Conservation (phyloP, 2,113 vertebrate genomes). For the Girardinichthys multiradiatus region DNA sequence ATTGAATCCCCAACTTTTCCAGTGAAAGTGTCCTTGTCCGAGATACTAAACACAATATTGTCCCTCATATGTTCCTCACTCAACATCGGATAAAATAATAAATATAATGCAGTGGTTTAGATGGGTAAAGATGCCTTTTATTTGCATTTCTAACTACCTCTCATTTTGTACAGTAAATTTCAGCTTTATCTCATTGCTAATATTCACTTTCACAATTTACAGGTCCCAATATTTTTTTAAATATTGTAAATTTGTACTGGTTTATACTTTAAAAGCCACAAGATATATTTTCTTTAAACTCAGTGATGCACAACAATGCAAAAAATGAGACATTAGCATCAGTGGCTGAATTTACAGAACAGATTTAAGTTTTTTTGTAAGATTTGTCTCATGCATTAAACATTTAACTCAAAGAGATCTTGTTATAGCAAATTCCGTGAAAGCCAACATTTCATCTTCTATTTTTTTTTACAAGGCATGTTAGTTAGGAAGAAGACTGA, state of each 20-base stretch:
- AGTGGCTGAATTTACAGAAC: neutral
- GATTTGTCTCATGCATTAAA: too few relatives aligned
- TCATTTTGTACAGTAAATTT: neutral
- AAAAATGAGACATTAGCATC: neutral
- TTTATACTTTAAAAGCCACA: conserved; percentile 4
- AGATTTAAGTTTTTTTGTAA: too few relatives aligned
- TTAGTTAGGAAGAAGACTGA: conserved; percentile 39
- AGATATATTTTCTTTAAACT: conserved; percentile 56
- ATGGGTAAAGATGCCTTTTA: neutral
- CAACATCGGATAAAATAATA: neutral
- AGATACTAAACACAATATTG: neutral
- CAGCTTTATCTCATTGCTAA: conserved; percentile 5
- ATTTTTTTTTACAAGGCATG: conserved; percentile 37
- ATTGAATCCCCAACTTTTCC: neutral
- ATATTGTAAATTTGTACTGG: conserved; percentile 45
- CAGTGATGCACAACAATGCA: conserved; percentile 45
- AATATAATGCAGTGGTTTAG: neutral
- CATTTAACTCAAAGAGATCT: too few relatives aligned
- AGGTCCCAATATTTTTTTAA: conserved; percentile 42
- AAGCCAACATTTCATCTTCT: too few relatives aligned
- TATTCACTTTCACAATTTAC: conserved; percentile 43
- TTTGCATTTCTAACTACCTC: neutral
- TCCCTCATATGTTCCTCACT: neutral
- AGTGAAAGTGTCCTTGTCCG: neutral
- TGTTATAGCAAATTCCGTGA: too few relatives aligned